These are phyloP conservation scores for Glaucopsyche alexis DNA, from an alignment of 2,888 invertebrate genomes.

Conservation along the genomic window DNA sequence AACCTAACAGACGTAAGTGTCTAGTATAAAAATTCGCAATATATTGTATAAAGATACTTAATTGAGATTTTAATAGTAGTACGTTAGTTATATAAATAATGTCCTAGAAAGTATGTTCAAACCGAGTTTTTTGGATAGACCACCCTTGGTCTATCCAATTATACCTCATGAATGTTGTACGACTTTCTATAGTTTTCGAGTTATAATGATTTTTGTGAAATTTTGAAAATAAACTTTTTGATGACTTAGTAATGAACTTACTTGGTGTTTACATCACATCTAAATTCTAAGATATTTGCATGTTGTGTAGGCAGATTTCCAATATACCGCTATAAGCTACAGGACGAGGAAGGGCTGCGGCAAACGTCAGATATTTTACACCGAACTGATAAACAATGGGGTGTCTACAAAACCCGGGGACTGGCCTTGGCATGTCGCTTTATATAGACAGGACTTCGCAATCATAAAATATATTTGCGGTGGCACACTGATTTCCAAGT, in stretches of 20 bases:
- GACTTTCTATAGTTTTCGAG: no score
- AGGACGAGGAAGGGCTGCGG: slow-evolving; percentile 46
- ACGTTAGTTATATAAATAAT: no score
- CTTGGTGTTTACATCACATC: neutral
- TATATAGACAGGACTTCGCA: slow-evolving; percentile 48
- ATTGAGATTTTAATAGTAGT: no score
- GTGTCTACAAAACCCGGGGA: slow-evolving; percentile 56
- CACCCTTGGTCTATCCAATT: no score
- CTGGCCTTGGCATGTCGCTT: slow-evolving; percentile 67
- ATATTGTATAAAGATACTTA: no score
- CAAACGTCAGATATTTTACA: slow-evolving; percentile 49
- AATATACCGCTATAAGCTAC: slow-evolving; percentile 8
- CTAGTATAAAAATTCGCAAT: neutral
- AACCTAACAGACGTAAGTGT: slow-evolving; percentile 19
- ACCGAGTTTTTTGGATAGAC: no score
- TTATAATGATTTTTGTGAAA: no score
- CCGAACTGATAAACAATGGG: slow-evolving; percentile 57
- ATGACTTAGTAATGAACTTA: neutral
- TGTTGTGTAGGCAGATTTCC: slow-evolving; percentile 13
- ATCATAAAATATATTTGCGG: slow-evolving; percentile 57
- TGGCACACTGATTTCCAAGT: slow-evolving; percentile 56
- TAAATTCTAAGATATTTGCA: neutral
- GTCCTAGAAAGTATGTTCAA: no score
- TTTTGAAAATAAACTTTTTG: no score
- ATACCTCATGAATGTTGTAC: no score